Evolutionary conservation across 1,140 invertebrate species (phyloP).

Genomic region (Drosophila sp.): DNA sequence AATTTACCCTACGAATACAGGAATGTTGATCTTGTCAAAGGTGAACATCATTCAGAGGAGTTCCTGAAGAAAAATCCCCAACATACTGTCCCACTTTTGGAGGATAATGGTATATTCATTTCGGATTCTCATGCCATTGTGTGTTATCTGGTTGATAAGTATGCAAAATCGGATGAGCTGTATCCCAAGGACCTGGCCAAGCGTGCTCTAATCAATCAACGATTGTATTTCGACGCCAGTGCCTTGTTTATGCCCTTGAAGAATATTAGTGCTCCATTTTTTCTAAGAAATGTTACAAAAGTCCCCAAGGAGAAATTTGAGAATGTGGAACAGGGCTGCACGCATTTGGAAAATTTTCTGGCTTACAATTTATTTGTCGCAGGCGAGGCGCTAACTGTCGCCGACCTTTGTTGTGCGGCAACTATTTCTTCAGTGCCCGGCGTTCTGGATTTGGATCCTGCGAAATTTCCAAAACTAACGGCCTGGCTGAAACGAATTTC

Average conservation of each 20-base stretch:
- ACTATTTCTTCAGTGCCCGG: constrained; percentile 77
- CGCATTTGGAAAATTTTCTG: constrained; percentile 84
- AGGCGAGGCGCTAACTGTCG: constrained; percentile 85
- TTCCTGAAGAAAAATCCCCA: constrained; percentile 83
- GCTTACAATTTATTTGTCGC: constrained; percentile 83
- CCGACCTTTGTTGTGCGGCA: constrained; percentile 85
- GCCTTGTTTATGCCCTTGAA: constrained; percentile 83
- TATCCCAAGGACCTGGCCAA: constrained; percentile 51
- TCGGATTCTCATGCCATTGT: constrained; percentile 83
- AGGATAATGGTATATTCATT: constrained; percentile 52
- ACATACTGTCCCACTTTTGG: constrained; percentile 73
- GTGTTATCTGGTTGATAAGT: constrained; percentile 69
- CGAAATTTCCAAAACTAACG: constrained; percentile 70
- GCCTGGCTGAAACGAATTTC: constrained; percentile 72
- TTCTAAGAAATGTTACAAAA: constrained; percentile 46
- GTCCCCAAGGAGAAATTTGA: constrained; percentile 64
- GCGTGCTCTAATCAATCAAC: constrained; percentile 84
- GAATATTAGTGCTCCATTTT: constrained; percentile 43
- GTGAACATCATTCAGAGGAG: constrained; percentile 87
- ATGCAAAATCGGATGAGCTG: constrained; percentile 57
- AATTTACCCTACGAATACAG: constrained; percentile 77
- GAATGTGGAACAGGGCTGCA: constrained; percentile 83
- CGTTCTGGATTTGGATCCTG: constrained; percentile 61
- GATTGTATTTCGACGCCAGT: constrained; percentile 86
- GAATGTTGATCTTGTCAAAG: constrained; percentile 85